A percentile compares a stretch with the other conserved stretches of the same genome.
These are phyloP conservation scores for Urophycis tenuis DNA, from an alignment of 2,797 vertebrate genomes.

Conservation along the genomic window DNA sequence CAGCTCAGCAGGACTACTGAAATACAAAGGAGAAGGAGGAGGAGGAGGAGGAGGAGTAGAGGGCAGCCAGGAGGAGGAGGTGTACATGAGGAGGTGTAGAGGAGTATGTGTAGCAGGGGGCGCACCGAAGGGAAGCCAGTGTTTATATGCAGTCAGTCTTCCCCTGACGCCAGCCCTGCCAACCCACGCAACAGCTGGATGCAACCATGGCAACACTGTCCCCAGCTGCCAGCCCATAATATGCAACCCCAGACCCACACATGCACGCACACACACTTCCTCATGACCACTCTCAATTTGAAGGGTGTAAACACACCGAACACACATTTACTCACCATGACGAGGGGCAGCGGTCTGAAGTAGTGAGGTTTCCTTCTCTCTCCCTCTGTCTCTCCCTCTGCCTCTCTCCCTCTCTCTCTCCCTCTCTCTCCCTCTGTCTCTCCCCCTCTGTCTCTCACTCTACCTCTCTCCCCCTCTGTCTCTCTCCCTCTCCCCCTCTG, in stretches of 20 bases:
- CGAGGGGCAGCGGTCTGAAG: conserved; percentile 7
- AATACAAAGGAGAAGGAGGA: too few species aligned
- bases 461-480: too few species aligned
- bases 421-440: too few species aligned
- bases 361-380: neutral
- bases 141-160: neutral
- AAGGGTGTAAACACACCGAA: neutral
- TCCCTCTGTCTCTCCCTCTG: neutral
- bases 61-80: too few species aligned
- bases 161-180: neutral
- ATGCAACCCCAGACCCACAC: conserved; percentile 33
- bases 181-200: neutral
- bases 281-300: neutral
- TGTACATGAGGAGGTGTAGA: too few species aligned
- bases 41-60: too few species aligned
- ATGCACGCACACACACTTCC: conserved; percentile 8
- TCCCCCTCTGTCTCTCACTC: too few species aligned
- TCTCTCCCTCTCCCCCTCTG: too few species aligned
- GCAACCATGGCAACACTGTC: conserved; percentile 40
- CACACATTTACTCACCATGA: conserved; percentile 31
- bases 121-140: neutral
- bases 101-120: too few species aligned
- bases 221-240: conserved; percentile 39
- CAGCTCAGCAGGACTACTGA: neutral
- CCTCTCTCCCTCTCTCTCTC: too few species aligned